Base-by-base conservation (phyloP, 2,888 invertebrate genomes). In the Dryomyza anilis region DNA sequence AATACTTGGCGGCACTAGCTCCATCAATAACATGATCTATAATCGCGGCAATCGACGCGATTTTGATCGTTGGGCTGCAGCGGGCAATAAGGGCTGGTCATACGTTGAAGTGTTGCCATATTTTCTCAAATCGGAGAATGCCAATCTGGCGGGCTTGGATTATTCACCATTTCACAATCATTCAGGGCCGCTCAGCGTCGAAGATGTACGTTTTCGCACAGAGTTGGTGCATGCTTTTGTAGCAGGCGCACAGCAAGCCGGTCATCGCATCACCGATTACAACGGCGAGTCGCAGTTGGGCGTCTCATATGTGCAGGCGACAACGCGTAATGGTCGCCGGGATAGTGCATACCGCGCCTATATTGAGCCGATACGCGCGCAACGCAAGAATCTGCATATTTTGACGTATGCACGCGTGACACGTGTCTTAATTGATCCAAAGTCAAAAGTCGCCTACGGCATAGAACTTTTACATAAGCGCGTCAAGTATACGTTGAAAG, bases 81-180 rank as follows among this genome's bases (percentile, higher is more conserved):
- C 85, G 46, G 91, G 91, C 4, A 91, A 91, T 74, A 84, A 85
- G 23, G 91, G 91, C 55, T 92, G 92, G 92, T 85, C 89, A 1
- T 87, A 87, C 74, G 74, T 84, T 2, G 87, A 88, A 6, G 85
- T 88, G 4, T 71, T 87, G 23, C 83, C 85, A 53, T 87, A 88
- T 74, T 89, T 84, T 73, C 81, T 84, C 67, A 87, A 87, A 79
- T 85, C 87, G 1, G 89, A 89, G 75, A 84, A 79, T 67, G 85
- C 87, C 43, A 68, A 70, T 8, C 84, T 87, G 16, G 79, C 78
- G 3, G 82, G 85, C 7, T 81, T 81, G 53, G 85, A 85, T 66
- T 82, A 84, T 48, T 78, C 78, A 4, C 77, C 83, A 0, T 87
- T 86, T 71, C 87, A 89, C 79, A 85, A 83, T 59, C 83, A 80